These are phyloP conservation scores for Gobio occitaniae DNA, from an alignment of 2,797 vertebrate genomes.

Conservation along the genomic window DNA sequence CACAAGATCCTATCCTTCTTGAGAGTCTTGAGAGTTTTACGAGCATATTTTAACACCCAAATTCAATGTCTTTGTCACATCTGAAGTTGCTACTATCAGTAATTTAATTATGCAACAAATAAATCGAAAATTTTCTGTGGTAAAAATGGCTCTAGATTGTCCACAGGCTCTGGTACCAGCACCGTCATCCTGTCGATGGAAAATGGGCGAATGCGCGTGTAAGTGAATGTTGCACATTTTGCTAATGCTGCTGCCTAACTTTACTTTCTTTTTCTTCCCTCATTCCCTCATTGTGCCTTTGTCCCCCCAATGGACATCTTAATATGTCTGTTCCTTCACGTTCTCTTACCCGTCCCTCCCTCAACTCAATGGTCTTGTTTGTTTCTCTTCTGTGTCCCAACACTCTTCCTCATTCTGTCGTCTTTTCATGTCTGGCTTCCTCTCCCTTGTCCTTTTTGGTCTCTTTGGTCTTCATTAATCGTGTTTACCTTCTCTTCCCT, in stretches of 20 bases:
- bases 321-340: slow-evolving; percentile 52
- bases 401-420: slow-evolving; percentile 31
- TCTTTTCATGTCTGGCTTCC: slow-evolving; percentile 15
- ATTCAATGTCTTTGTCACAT: not conserved
- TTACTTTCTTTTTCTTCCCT: slow-evolving; percentile 54
- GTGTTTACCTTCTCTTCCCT: slow-evolving; percentile 42
- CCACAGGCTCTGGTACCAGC: not conserved
- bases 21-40: not conserved
- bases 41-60: not conserved
- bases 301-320: slow-evolving; percentile 22
- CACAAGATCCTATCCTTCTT: not conserved
- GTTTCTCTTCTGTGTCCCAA: slow-evolving; percentile 23
- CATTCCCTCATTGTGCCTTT: slow-evolving; percentile 51
- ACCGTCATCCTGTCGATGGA: slow-evolving; percentile 29
- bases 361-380: slow-evolving; percentile 25
- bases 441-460: slow-evolving; percentile 15
- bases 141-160: not conserved
- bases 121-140: not conserved
- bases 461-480: slow-evolving; percentile 34
- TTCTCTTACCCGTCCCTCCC: slow-evolving; percentile 25
- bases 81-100: not conserved
- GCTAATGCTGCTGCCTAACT: slow-evolving; percentile 50
- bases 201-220: slow-evolving; percentile 50
- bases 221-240: slow-evolving; percentile 5
- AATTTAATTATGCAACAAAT: not conserved